These are phyloP conservation scores for Myotis lucifugus DNA, from an alignment of 2,113 vertebrate species.

Conservation along the genomic window DNA sequence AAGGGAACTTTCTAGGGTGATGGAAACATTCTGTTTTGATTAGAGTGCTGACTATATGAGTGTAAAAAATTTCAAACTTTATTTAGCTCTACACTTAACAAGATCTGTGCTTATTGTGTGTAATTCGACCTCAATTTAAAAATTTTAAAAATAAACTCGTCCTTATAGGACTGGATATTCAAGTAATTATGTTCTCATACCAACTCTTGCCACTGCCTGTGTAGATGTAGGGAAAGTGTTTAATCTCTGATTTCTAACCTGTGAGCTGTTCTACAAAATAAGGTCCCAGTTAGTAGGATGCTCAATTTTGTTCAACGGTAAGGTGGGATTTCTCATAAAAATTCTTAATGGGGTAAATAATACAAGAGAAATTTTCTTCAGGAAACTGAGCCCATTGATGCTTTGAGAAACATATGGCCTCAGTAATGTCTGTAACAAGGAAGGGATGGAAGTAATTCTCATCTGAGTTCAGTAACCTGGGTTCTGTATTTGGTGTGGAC, in stretches of 20 bases:
- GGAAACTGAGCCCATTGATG: background rate
- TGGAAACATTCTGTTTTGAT: background rate
- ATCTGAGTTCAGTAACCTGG: background rate
- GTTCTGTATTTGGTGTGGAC: background rate
- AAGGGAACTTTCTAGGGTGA: background rate
- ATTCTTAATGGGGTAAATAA: background rate
- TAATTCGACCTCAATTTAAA: constrained; percentile 14
- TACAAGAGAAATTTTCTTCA: constrained; percentile 10
- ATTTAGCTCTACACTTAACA: background rate
- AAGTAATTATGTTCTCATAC: background rate
- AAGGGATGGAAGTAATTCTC: background rate
- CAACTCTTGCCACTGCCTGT: background rate
- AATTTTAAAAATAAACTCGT: background rate
- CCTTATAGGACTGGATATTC: background rate
- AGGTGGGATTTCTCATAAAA: constrained; percentile 12
- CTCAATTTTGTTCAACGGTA: background rate
- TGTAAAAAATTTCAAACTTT: background rate
- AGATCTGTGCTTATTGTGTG: background rate
- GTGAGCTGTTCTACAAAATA: background rate
- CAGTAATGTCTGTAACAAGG: background rate
- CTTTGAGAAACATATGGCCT: background rate
- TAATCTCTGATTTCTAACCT: background rate
- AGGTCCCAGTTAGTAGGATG: background rate
- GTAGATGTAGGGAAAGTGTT: background rate
- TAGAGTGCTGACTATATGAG: background rate